Conservation (phyloP, 2,888 invertebrate species). For the Salpingus planirostris region DNA sequence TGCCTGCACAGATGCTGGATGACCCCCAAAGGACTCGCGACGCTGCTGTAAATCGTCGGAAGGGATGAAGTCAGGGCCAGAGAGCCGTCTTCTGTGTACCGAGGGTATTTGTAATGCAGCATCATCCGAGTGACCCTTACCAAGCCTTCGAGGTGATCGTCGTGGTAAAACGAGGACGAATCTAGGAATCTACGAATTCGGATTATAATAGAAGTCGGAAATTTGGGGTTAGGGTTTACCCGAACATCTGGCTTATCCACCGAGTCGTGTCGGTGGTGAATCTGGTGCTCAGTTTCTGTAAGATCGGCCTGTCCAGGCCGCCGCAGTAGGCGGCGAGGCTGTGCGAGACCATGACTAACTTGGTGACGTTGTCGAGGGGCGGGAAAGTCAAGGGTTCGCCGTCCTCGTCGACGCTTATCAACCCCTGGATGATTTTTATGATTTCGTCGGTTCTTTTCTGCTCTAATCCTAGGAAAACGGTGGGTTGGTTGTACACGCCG, state of each 20-base stretch:
- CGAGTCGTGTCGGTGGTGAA: constrained; percentile 78
- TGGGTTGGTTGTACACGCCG: constrained; percentile 22
- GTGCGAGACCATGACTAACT: constrained; percentile 72
- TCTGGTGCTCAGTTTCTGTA: constrained; percentile 70
- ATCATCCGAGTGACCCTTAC: constrained; percentile 74
- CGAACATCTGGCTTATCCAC: constrained; percentile 82
- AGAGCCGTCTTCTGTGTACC: constrained; percentile 72
- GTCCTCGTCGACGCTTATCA: constrained; percentile 54
- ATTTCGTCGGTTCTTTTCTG: constrained; percentile 48
- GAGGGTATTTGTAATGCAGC: constrained; percentile 70
- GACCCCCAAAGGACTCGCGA: constrained; percentile 67
- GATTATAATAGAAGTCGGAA: background rate
- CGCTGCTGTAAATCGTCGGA: constrained; percentile 80
- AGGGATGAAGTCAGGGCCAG: constrained; percentile 71
- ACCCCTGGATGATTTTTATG: constrained; percentile 48
- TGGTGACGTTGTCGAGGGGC: constrained; percentile 53
- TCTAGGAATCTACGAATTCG: constrained; percentile 80
- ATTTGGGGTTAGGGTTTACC: constrained; percentile 44
- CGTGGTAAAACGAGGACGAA: constrained; percentile 77
- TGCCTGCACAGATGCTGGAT: constrained; percentile 75
- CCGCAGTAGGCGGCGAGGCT: constrained; percentile 80
- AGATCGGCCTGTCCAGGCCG: constrained; percentile 69
- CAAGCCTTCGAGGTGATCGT: constrained; percentile 79
- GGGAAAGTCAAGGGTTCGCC: constrained; percentile 54
- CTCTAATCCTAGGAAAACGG: constrained; percentile 38